Percentiles rank a stretch among this genome's conserved stretches.
These are phyloP conservation scores for Teleogryllus oceanicus DNA, from an alignment of 2,888 invertebrate species.

Conservation along the genomic window DNA sequence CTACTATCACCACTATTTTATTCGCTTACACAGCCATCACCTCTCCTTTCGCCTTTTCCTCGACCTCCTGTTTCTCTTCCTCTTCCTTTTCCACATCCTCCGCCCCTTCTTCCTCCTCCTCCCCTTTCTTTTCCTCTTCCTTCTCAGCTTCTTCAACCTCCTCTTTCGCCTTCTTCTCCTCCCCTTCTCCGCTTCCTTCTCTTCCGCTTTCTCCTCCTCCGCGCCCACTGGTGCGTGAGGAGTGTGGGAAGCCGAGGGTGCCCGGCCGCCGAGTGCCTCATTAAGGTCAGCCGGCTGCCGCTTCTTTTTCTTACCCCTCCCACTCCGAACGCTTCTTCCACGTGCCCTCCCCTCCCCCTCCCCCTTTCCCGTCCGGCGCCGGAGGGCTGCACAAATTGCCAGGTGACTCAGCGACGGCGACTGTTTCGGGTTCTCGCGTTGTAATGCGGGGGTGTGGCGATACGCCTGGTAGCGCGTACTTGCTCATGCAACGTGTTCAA, in stretches of 20 bases:
- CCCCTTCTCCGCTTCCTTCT: not conserved
- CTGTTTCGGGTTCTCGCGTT: too few species aligned
- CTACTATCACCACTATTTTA: too few species aligned
- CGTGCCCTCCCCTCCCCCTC: too few species aligned
- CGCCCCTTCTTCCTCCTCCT: not conserved
- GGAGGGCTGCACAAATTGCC: too few species aligned
- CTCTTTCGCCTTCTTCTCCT: too few species aligned
- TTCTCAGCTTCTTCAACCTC: not conserved
- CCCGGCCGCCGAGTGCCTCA: not conserved
- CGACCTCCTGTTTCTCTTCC: not conserved
- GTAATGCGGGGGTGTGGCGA: too few species aligned
- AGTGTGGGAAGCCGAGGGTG: not conserved
- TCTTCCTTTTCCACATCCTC: too few species aligned
- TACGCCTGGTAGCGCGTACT: too few species aligned
- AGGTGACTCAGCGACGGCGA: too few species aligned
- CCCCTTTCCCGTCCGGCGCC: too few species aligned
- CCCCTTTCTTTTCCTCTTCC: not conserved
- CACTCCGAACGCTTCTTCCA: not conserved
- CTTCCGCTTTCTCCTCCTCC: not conserved
- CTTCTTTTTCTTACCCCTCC: not conserved
- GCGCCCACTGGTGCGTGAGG: not conserved
- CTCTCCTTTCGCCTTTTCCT: not conserved
- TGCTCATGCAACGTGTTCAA: too few species aligned
- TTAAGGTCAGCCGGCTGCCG: conserved; percentile 18
- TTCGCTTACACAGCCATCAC: not conserved